Conservation (phyloP, 2,797 vertebrate genomes). For the Esox masquinongy region DNA sequence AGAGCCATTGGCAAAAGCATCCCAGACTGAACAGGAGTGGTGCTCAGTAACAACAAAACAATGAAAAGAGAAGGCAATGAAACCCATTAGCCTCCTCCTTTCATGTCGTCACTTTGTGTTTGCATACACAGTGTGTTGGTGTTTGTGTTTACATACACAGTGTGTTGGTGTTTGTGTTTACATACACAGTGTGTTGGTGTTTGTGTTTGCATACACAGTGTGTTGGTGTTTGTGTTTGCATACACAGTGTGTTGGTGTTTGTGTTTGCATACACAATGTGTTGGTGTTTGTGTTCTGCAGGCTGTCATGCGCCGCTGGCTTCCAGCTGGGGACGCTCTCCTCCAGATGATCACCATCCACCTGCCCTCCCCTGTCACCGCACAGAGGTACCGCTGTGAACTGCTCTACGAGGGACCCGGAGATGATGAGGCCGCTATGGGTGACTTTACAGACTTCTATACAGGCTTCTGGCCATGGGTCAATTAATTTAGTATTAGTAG, state of each 20-base stretch:
- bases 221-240: too few relatives aligned
- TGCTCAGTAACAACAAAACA: background rate
- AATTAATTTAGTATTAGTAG: background rate
- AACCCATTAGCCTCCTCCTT: too few relatives aligned
- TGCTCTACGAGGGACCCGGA: constrained; percentile 91
- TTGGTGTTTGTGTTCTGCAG: background rate
- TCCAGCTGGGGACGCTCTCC: constrained; percentile 90
- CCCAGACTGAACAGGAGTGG: background rate
- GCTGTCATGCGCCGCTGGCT: constrained; percentile 97
- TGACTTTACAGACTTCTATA: constrained; percentile 54
- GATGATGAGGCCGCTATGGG: constrained; percentile 95
- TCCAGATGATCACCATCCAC: constrained; percentile 98
- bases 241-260: too few relatives aligned
- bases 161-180: too few relatives aligned
- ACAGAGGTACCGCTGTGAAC: constrained; percentile 93
- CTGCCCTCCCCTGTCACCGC: constrained; percentile 94
- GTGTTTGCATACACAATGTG: too few relatives aligned
- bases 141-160: too few relatives aligned
- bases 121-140: too few relatives aligned
- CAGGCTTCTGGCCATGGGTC: too few relatives aligned
- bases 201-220: too few relatives aligned
- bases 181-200: too few relatives aligned
- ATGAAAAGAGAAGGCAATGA: background rate
- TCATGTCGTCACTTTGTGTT: too few relatives aligned
- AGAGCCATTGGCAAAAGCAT: background rate